Evolutionary conservation across 2,888 invertebrate genomes (phyloP), one percentile per base, ranked within the genome.

Genomic region (Aspidiotus rigidus): DNA sequence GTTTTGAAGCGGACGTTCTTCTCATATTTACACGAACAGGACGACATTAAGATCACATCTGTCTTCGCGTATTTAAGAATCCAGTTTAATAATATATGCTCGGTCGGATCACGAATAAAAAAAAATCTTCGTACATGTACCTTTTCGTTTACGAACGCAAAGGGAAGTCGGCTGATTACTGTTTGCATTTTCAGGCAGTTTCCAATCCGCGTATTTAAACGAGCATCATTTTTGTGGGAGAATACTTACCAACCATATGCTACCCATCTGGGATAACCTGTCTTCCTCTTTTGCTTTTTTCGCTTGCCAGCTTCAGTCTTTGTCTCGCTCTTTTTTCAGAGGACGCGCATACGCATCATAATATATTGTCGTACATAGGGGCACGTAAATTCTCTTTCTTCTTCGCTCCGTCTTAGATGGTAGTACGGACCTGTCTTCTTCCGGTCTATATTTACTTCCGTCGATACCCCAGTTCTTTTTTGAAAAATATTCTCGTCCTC

Each of bases 381-480:
- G 28, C 28, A 28, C 28, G 28, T 28, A 28, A 28, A 28, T n/a
- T 53, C n/a, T 53, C 53, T n/a, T 13, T 13, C 53, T 53, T 53
- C 11, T 53, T 53, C n/a, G 56, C 39, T 13, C 28, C 56, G 7
- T 59, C 9, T 59, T 59, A 7, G 11, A 59, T 59, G 59, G 2
- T 44, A 17, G 49, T 44, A 67, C 49, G 44, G 67, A 67, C 67
- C 67, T 67, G 67, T 67, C 67, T 60, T 67, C 67, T 67, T 67
- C 67, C 67, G 67, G 67, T 67, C 67, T 67, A 56, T 59, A 67
- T 60, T 67, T 67, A 67, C 69, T 62, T 69, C 62, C 62, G 62
- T 56, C 39, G n/a, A 11, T 56, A 55, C 62, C n/a, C 53, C 28
- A 28, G 28, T 28, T 28, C 28, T 28, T 28, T 28, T 28, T 28